These are phyloP conservation scores for Zygaena filipendulae DNA, from an alignment of 2,888 invertebrate genomes.

Conservation along the genomic window DNA sequence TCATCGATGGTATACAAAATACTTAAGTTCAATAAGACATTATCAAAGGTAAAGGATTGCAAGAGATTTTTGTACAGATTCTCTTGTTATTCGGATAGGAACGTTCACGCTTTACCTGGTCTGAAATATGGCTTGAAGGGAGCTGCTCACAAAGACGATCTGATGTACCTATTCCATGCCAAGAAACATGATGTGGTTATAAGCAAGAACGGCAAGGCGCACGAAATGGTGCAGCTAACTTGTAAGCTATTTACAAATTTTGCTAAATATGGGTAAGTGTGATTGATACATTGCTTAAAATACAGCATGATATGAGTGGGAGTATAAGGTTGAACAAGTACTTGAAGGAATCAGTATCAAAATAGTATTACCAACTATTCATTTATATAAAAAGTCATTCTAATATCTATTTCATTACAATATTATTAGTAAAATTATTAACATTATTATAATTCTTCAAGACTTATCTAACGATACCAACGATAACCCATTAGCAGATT, in stretches of 20 bases:
- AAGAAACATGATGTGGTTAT: constrained; percentile 10
- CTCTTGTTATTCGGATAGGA: constrained; percentile 24
- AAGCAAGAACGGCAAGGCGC: constrained; percentile 11
- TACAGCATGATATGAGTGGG: too few species aligned
- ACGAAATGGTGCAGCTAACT: constrained; percentile 13
- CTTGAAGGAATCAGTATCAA: too few species aligned
- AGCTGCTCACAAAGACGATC: constrained; percentile 17
- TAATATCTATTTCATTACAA: too few species aligned
- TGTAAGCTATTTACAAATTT: constrained; percentile 18
- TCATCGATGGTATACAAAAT: constrained; percentile 20
- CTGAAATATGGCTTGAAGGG: constrained; percentile 12
- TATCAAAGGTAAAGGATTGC: constrained; percentile 13
- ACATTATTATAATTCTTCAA: too few species aligned
- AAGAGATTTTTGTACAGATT: constrained; percentile 27
- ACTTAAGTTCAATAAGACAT: constrained; percentile 18
- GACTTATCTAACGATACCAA: too few species aligned
- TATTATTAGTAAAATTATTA: too few species aligned
- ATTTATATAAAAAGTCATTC: too few species aligned
- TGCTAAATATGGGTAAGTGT: constrained; percentile 19
- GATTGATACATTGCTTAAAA: background rate
- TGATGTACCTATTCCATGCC: constrained; percentile 17
- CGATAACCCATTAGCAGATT: too few species aligned
- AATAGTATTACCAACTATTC: too few species aligned
- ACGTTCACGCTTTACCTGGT: constrained; percentile 15
- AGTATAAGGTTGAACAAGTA: too few species aligned